Evolutionary conservation across 2,113 vertebrate species (phyloP), one percentile per base, ranked within the genome.

Genomic region (Butastur rufipennis): DNA sequence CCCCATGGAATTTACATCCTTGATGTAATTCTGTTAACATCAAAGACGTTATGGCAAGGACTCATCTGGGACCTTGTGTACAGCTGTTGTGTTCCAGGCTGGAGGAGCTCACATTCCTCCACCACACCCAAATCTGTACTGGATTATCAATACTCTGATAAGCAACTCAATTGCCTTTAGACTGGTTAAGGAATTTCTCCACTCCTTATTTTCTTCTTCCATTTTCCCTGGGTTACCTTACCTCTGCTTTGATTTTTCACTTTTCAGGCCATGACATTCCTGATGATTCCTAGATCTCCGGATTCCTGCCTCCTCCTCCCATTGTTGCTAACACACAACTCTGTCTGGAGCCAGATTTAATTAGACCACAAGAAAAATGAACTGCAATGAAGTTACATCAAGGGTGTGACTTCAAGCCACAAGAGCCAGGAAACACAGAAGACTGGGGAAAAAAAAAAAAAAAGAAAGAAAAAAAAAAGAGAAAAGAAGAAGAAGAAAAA

Each of bases 351-450:
- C 95, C 87, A 1, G 86, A 94, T 89, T 97, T 96, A 97, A 97
- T 95, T 95, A 97, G 74, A 97, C 95, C 91, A 90, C 96, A 96
- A 96, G 93, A 95, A 96, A 97, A 95, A 95, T 88, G 86, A 96
- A 93, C 94, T 29, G 4, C 94, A 95, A 61, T 80, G 94, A 94
- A 97, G 91, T 97, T 95, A 91, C 81, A 91, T 82, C 78, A 87
- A 87, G 93, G 87, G 84, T 86, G 85, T 10, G 71, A 96, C 92
- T 96, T 94, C 74, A 90, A 94, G 81, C 78, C 84, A 91, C 82
- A 90, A 85, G 84, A 95, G 91, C 81, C 95, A 96, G 94, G 86
- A 96, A 97, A 94, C 42, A 91, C 13, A 93, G 36, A 89, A 74
- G 26, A 32, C 21, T 53, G 9, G 1, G 0, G 0, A 5, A 3